A percentile compares a stretch with the other conserved stretches of the same genome.
These are phyloP conservation scores for Tethya wilhelma DNA, from an alignment of 37 sponge, comb jelly and placozoan species.

Conservation along the genomic window DNA sequence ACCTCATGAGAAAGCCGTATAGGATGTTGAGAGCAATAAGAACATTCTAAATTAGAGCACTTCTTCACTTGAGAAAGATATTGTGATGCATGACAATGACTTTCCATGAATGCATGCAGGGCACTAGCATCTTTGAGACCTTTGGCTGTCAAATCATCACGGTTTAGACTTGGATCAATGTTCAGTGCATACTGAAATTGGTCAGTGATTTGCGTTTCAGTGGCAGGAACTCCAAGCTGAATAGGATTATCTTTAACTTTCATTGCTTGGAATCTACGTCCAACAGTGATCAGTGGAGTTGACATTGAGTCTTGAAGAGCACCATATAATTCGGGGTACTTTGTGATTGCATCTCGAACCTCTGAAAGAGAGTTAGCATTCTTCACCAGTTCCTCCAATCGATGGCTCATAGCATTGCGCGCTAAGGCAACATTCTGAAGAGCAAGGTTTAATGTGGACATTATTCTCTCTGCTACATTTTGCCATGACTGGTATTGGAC, in stretches of 20 bases:
- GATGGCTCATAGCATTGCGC: not conserved
- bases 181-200: slow-evolving; percentile 20
- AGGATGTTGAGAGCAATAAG: slow-evolving; percentile 23
- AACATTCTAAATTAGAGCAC: not conserved
- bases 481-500: slow-evolving; percentile 47
- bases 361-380: slow-evolving; percentile 9
- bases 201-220: slow-evolving; percentile 1
- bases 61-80: slow-evolving; percentile 19
- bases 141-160: not conserved
- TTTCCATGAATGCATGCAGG: not conserved
- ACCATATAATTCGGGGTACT: slow-evolving; percentile 14
- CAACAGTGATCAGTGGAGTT: slow-evolving; percentile 17
- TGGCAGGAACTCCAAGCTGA: slow-evolving; percentile 1
- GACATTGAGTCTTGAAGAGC: slow-evolving; percentile 24
- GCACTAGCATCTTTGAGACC: not conserved
- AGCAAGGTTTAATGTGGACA: slow-evolving; percentile 30
- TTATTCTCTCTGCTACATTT: slow-evolving; percentile 38
- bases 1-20: not conserved
- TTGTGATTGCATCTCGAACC: slow-evolving; percentile 12
- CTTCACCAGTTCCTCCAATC: not conserved
- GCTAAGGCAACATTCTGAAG: slow-evolving; percentile 23
- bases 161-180: slow-evolving; percentile 3
- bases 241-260: slow-evolving; percentile 18
- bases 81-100: slow-evolving; percentile 7
- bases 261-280: slow-evolving; percentile 23